phyloP scores from a whole-genome alignment of 2,888 invertebrate genomes.

The Camptogramma bilineatum region DNA sequence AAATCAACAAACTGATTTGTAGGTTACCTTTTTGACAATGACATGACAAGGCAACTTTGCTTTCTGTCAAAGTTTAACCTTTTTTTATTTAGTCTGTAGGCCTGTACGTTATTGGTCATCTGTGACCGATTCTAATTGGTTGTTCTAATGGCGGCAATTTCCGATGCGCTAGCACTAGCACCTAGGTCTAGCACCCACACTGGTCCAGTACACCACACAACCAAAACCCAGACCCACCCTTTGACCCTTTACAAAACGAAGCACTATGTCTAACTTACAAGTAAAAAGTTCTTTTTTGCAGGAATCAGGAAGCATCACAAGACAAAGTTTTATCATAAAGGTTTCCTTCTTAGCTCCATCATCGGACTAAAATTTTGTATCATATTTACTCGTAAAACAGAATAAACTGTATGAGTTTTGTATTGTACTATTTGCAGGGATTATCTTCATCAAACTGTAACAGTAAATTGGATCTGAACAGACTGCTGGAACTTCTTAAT shows the following conservation, averaged over 20 bases:
- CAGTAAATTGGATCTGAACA: conserved; percentile 50
- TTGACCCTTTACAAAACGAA: too few species aligned
- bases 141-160: conserved; percentile 1
- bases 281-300: conserved; percentile 12
- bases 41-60: not conserved
- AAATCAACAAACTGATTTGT: conserved; percentile 4
- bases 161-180: too few species aligned
- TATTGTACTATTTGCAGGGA: conserved; percentile 43
- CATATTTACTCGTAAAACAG: not conserved
- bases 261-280: conserved; percentile 21
- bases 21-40: conserved; percentile 2
- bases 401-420: not conserved
- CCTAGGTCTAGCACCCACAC: too few species aligned
- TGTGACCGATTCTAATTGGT: not conserved
- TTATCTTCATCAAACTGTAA: conserved; percentile 41
- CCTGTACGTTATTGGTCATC: too few species aligned
- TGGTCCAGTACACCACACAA: too few species aligned
- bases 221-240: too few species aligned
- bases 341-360: not conserved
- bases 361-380: not conserved
- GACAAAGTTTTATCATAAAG: conserved; percentile 19
- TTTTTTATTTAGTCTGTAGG: too few species aligned
- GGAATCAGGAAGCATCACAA: conserved; percentile 15
- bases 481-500: conserved; percentile 58
- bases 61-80: too few species aligned